These are phyloP conservation scores for Tetanocera ferruginea DNA, from an alignment of 2,888 invertebrate genomes.

Conservation along the genomic window DNA sequence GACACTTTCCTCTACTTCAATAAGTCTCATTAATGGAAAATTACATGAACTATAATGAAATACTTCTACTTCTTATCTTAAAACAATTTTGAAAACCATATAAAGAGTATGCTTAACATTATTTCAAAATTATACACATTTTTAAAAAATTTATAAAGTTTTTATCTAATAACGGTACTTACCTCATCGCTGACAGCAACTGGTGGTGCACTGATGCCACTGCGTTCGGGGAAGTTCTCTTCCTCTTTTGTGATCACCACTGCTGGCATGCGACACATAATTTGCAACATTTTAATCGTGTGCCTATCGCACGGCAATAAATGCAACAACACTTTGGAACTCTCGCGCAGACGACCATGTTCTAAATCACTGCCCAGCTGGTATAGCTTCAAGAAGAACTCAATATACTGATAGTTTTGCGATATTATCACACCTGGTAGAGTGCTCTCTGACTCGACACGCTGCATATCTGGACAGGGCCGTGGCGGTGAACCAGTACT, in stretches of 20 bases:
- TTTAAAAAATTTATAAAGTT: background rate
- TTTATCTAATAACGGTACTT: too few relatives aligned
- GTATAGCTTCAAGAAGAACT: constrained; percentile 88
- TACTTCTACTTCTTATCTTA: too few relatives aligned
- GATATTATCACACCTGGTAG: constrained; percentile 95
- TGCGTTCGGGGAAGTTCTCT: constrained; percentile 13
- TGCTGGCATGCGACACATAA: constrained; percentile 65
- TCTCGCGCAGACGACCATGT: constrained; percentile 85
- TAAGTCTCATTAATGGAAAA: too few relatives aligned
- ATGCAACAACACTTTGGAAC: constrained; percentile 69
- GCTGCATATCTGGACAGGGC: constrained; percentile 81
- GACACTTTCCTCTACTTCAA: too few relatives aligned
- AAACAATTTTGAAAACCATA: too few relatives aligned
- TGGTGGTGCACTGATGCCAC: background rate
- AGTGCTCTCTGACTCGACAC: constrained; percentile 87
- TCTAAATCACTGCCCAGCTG: constrained; percentile 88
- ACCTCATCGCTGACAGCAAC: background rate
- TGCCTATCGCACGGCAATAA: constrained; percentile 69
- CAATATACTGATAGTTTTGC: constrained; percentile 81
- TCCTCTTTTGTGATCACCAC: constrained; percentile 19
- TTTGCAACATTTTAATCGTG: constrained; percentile 68
- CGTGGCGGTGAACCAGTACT: constrained; percentile 93
- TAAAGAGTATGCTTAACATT: too few relatives aligned
- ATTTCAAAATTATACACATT: background rate
- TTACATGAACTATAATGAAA: too few relatives aligned